Base-by-base conservation (phyloP, 2,888 invertebrate species). In the Lasioglossum lativentre region DNA sequence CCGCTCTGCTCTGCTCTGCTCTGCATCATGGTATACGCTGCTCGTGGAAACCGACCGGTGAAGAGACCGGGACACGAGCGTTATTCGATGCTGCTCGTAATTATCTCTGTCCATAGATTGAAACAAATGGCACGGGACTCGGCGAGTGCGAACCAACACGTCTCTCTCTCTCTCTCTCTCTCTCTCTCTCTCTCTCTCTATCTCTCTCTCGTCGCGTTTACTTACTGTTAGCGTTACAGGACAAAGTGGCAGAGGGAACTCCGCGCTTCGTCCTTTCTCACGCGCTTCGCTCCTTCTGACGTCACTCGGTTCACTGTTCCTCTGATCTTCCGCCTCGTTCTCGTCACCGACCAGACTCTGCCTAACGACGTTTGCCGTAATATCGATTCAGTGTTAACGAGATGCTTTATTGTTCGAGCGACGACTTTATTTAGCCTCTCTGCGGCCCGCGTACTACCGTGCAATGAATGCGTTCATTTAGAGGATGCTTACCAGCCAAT, bases 211-310 rank as follows among this genome's bases (percentile, higher is more conserved):
- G 52, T 77, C 59, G 74, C 66, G 73, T 75, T 56, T 77, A 81
- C 88, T 84, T 76, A 79, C 52, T 52, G 52, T 52, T 52, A 52
- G 72, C 80, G 82, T 82, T 75, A 78, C 77, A 73, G 79, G 76
- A 78, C 76, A 85, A 81, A 86, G 84, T 80, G 86, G 70, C 47
- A 72, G 85, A 95, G 96, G 95, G 95, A 96, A 95, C 95, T 92
- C 93, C 94, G 94, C 90, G 91, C 90, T 91, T 94, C 94, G 95
- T 95, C 95, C 95, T 95, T 96, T 96, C 96, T 95, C 96, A 96
- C 93, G 94, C 85, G n/a, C 47, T 59, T 68, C 76, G 66, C 83
- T 80, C 68, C 4, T 59, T 27, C 56, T 86, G 86, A 84, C 84
- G 80, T 84, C 80, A 80, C 30, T 16, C 47, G 14, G 70, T 38